Evolutionary conservation across 2,113 vertebrate genomes (phyloP), one percentile per base, ranked within the genome.

Genomic region (Cryptotis parvus): DNA sequence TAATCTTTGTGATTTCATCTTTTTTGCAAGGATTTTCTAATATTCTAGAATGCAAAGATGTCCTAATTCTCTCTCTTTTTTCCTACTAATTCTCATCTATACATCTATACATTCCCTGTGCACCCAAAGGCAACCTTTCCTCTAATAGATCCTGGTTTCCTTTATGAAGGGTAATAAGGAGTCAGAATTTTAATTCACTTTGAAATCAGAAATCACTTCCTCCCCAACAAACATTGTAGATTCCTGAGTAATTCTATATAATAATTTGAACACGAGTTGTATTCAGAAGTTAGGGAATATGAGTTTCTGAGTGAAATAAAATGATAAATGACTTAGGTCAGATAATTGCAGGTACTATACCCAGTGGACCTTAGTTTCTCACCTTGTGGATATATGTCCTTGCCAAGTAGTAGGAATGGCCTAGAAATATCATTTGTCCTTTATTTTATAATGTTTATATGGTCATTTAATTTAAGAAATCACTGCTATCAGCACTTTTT

Each of bases 261-360:
- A 37, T 76, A 52, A 43, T 41, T 77, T 70, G 35, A 18, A 8
- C 26, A 20, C 35, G 9, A 43, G 31, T 65, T 77, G 76, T 82
- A 82, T 77, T 41, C 70, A 41, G 8, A 86, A 74, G 26, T 69
- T 77, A 27, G 41, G 4, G 20, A 33, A 27, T 33, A 2, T 35
- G 65, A 83, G 18, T 87, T 93, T 86, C 77, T 29, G 35, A 49
- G 31, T 9, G 5, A 80, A 74, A 43, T n/a, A n/a, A 68, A 80
- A 15, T 11, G 68, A 55, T 55, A 45, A 66, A 22, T 70, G 37
- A 10, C 49, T 41, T 52, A n/a, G 80, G 29, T 76, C n/a, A 77
- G 39, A 52, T 22, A 2, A 26, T 4, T 20, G 9, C 33, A 0
- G 45, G 45, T 49, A 15, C 16, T 8, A 12, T 14, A 12, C 0